Percentiles rank a stretch among this genome's conserved stretches.
Conservation (phyloP, 2,888 invertebrate species). For the Gari tellinella region DNA sequence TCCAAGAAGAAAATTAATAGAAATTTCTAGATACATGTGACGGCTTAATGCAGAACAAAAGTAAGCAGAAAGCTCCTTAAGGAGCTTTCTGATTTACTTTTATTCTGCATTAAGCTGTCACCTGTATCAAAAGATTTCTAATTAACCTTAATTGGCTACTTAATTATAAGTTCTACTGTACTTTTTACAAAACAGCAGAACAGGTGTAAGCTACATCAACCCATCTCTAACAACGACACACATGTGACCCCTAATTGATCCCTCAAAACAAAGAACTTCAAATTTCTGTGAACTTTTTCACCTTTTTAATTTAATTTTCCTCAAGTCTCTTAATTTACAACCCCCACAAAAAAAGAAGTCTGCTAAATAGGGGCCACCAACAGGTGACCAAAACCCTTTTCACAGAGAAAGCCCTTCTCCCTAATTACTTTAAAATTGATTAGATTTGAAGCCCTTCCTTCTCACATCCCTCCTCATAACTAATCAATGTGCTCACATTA, state of each 20-base stretch:
- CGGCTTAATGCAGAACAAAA: too few species aligned
- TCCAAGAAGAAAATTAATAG: too few species aligned
- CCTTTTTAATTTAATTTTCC: not conserved
- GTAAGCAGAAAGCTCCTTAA: too few species aligned
- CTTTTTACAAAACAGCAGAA: constrained; percentile 13
- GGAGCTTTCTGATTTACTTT: too few species aligned
- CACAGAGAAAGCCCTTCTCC: constrained; percentile 5
- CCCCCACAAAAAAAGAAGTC: not conserved
- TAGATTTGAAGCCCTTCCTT: constrained; percentile 24
- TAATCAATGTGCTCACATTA: not conserved
- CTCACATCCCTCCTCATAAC: constrained; percentile 11
- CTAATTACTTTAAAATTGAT: constrained; percentile 47
- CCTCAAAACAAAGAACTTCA: constrained; percentile 4
- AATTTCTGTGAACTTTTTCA: not conserved
- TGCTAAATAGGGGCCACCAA: not conserved
- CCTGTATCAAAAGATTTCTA: too few species aligned
- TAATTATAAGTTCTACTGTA: constrained; percentile 25
- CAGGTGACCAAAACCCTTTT: not conserved
- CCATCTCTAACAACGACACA: constrained; percentile 8
- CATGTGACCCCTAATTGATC: constrained; percentile 6
- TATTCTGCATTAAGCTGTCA: too few species aligned
- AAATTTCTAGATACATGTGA: too few species aligned
- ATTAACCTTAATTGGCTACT: too few species aligned
- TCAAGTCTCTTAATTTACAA: not conserved
- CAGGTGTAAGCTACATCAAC: constrained; percentile 4